Evolutionary conservation across 2,797 vertebrate species (phyloP), one percentile per base, ranked within the genome.

Genomic region (Stomatorhinus walkeri): DNA sequence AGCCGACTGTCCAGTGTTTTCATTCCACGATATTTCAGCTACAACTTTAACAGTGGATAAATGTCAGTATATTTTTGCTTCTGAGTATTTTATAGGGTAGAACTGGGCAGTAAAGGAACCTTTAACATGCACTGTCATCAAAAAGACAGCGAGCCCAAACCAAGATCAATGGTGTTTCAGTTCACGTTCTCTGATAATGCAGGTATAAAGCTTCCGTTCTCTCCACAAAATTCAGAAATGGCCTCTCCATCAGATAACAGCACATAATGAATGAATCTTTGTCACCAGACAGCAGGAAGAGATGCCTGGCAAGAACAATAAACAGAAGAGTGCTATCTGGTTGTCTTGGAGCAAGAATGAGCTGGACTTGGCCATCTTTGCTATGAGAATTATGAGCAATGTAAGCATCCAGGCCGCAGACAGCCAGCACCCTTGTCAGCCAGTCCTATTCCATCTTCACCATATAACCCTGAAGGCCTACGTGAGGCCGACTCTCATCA

Each of bases 211-310:
- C 14, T 49, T 83, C 61, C 46, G 40, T 88, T 68, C 87, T 68
- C 14, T 76, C 22, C 43, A 64, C 9, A n/a, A 56, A 72, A 87
- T 22, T 72, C 22, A 19, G 28, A 46, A 81, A 72, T 24, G 87
- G 54, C 76, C 81, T 72, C 72, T 68, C 12, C 51, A 88, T 89
- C 88, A 88, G 90, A 89, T 89, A 89, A 88, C 19, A 10, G 81
- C 4, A 12, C 40, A 46, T 83, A 64, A 90, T 88, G 79, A 90
- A 89, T 79, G 88, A 87, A 72, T 85, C 61, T 88, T 88, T 89
- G 90, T 88, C 32, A 85, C 16, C 12, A 43, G 85, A 12, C 84
- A 87, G 61, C 32, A 88, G 64, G 72, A 61, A 83, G 88, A 49
- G 79, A 40, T 16, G 88, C 40, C 89, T 81, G 76, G 56, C 48